A percentile compares a stretch with the other conserved stretches of the same genome.
Conservation (phyloP, 2,888 invertebrate genomes). For the Sminthurinus aureus region DNA sequence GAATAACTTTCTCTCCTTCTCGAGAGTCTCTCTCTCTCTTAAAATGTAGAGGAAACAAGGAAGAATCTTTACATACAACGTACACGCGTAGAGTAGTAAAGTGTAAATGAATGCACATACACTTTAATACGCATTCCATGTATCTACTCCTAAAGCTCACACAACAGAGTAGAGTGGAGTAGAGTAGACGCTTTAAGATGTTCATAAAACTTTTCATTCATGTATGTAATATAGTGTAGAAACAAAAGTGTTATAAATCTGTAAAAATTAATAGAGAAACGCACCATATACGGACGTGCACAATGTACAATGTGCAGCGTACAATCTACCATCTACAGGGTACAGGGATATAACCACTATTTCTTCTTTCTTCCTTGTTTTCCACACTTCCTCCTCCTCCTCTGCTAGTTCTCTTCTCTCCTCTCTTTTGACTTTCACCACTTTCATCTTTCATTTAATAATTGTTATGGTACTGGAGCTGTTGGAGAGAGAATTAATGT, state of each 20-base stretch:
- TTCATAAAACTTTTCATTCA: too few relatives aligned
- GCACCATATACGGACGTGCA: neutral
- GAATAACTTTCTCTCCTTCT: too few relatives aligned
- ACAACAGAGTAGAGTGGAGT: neutral
- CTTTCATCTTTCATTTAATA: conserved; percentile 34
- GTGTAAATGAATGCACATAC: neutral
- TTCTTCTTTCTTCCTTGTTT: neutral
- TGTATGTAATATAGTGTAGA: too few relatives aligned
- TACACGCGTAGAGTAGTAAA: too few relatives aligned
- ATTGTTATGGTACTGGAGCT: conserved; percentile 33
- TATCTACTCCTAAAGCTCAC: neutral
- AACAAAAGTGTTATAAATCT: neutral
- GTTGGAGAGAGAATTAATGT: conserved; percentile 30
- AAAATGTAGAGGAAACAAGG: neutral
- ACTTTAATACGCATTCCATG: neutral
- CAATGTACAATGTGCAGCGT: too few relatives aligned
- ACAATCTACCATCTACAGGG: too few relatives aligned
- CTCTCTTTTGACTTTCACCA: neutral
- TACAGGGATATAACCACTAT: neutral
- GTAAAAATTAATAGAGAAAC: neutral
- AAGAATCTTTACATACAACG: too few relatives aligned
- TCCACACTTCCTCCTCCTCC: conserved; percentile 3
- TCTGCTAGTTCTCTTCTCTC: too few relatives aligned
- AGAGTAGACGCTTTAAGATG: neutral
- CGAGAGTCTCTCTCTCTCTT: neutral